Base-by-base conservation (phyloP, 2,113 vertebrate species). In the Thomomys bottae region DNA sequence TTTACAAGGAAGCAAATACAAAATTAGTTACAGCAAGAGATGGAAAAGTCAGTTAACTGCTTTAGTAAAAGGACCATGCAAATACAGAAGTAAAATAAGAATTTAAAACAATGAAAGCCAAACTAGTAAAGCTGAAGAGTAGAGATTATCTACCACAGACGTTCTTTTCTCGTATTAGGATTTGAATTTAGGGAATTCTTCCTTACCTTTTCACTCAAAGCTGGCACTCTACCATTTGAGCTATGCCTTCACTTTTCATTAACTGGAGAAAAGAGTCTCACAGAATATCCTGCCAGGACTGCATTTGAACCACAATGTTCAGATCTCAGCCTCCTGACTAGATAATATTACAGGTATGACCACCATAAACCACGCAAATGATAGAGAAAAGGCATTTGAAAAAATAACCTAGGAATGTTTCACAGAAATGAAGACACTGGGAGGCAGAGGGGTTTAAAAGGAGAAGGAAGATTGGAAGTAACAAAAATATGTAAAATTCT, bases 41-140 rank as follows among this genome's bases (percentile, higher is more conserved):
- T 79, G 63, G 30, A 90, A 91, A 92, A 66, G 7, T 78, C 75
- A 78, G 63, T 15, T 87, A 82, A 81, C 11, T 36, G 8, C 81
- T 30, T 81, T 59, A 87, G 42, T 61, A 26, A 84, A 89, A 68
- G 28, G 21, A 82, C 23, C 49, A 26, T 8, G 32, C 36, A 87
- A 87, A 57, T 9, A 1, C 32, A 88, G 40, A 87, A 57, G 2
- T 32, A 9, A 87, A 88, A 84, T 32, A 77, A 79, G 32, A 1
- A n/a, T 32, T 70, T 59, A 76, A 36, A 68, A 21, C 9, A 38
- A 71, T 67, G 34, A 83, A 81, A 32, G 5, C 23, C 59, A 71
- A 82, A 21, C 20, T 73, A 76, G 77, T 9, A 91, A 18, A 42
- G 1, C n/a, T 34, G 12, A 93, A 75, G 42, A 75, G 45, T 30